Evolutionary conservation across 2,888 invertebrate genomes (phyloP), one percentile per base, ranked within the genome.

Genomic region (Malthinus flaveolus): DNA sequence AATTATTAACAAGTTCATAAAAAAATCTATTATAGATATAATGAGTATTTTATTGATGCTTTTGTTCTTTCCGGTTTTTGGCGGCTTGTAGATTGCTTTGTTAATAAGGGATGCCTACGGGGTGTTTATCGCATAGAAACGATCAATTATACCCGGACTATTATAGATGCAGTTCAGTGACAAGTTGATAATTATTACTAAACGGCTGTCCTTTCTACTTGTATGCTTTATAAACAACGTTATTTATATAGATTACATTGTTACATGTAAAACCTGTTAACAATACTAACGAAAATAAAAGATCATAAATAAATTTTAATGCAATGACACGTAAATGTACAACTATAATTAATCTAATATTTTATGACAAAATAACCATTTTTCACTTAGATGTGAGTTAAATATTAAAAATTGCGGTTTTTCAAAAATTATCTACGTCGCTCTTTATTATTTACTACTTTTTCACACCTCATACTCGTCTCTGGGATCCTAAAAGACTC

Each of bases 161-260:
- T 47, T 49, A 51, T 47, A 51, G 57, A 57, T 51, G 51, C 57
- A 51, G 49, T 46, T 49, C 65, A 64, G 60, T 66, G 68, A 66
- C 66, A 66, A 64, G 52, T 57, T 61, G 64, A 67, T 68, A 68
- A 67, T 68, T 67, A 68, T 68, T 66, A 67, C 68, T 66, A 68
- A 68, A 67, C 64, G 66, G 56, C 59, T 62, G 54, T 54, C 49
- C 36, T 31, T 34, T 51, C 15, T 52, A 39, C 49, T 36, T 32
- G 32, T 33, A 13, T 13, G 46, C 47, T 44, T 32, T 42, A 45
- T 49, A 46, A 44, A 49, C 33, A 32, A 49, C 33, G 35, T 56
- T 49, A 55, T 55, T 55, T 46, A 46, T 46, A 46, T 46, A 31
- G 32, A 32, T 46, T 46, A 46, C 46, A 46, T 46, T 32, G 12